A percentile compares a stretch with the other conserved stretches of the same genome.
Evolutionary conservation across 2,797 vertebrate genomes (phyloP).

Genomic region (Schizopygopsis malacanthus): DNA sequence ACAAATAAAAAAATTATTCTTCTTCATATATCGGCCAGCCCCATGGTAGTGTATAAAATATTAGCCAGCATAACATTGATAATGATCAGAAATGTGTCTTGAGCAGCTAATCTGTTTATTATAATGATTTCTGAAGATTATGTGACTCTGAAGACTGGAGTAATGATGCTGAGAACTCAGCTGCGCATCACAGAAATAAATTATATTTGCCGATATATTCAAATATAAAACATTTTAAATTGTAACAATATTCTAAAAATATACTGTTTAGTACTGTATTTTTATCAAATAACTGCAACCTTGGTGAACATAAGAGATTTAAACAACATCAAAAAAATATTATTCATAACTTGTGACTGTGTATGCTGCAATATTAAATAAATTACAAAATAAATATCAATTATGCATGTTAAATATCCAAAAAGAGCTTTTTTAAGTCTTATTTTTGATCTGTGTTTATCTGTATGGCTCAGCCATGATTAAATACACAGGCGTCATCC

Average conservation of each 20-base stretch:
- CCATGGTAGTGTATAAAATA: background rate
- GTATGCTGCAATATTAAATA: background rate
- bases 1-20: too few species aligned
- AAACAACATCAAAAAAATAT: too few species aligned
- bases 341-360: background rate
- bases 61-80: background rate
- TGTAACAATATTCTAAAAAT: background rate
- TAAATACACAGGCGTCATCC: constrained; percentile 52
- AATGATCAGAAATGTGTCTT: background rate
- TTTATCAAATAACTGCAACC: background rate
- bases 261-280: background rate
- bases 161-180: background rate
- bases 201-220: background rate
- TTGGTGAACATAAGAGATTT: background rate
- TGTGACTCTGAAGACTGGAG: background rate
- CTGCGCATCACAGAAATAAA: background rate
- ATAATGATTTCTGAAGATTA: background rate
- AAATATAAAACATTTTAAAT: background rate
- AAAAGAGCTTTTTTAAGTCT: background rate
- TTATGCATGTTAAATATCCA: background rate
- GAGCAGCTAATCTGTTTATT: background rate
- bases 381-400: background rate
- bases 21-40: too few species aligned
- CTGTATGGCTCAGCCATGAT: constrained; percentile 23
- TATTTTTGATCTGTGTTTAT: background rate